Conservation (phyloP, 2,888 invertebrate genomes). For the Eulithis testata region DNA sequence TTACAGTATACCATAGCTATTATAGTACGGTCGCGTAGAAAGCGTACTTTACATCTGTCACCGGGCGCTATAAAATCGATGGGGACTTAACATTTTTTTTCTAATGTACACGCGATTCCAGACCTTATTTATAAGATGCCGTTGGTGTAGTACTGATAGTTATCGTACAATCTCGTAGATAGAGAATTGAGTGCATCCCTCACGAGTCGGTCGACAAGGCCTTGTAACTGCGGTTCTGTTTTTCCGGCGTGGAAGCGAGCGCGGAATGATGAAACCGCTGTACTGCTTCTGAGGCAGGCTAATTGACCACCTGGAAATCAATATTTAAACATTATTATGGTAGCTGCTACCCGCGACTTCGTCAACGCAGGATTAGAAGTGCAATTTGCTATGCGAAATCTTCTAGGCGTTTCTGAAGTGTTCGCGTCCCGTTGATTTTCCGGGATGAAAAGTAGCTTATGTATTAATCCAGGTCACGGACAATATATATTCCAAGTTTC, state of each 20-base stretch:
- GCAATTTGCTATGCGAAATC: no score
- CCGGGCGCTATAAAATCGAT: background rate
- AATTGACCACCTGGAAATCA: slow-evolving; percentile 93
- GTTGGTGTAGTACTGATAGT: slow-evolving; percentile 99
- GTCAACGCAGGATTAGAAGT: no score
- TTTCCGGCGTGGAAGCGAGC: slow-evolving; percentile 97
- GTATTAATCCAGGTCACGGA: no score
- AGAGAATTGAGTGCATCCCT: slow-evolving; percentile 97
- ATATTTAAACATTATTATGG: background rate
- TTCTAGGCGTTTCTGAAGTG: no score
- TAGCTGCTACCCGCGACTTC: no score
- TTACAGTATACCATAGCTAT: background rate
- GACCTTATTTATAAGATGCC: slow-evolving; percentile 89
- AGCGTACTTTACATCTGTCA: no score
- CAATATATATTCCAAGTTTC: no score
- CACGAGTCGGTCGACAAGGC: slow-evolving; percentile 96
- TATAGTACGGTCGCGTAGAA: background rate
- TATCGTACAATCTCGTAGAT: slow-evolving; percentile 99
- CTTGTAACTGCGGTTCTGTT: slow-evolving; percentile 97
- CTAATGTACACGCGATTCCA: slow-evolving; percentile 5
- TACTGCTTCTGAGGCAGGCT: slow-evolving; percentile 97
- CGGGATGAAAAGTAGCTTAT: no score
- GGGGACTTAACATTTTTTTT: background rate
- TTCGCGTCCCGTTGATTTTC: no score
- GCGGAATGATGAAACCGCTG: slow-evolving; percentile 95